phyloP scores from a whole-genome alignment of 2,888 invertebrate species.

The Oxytorus armatus region DNA sequence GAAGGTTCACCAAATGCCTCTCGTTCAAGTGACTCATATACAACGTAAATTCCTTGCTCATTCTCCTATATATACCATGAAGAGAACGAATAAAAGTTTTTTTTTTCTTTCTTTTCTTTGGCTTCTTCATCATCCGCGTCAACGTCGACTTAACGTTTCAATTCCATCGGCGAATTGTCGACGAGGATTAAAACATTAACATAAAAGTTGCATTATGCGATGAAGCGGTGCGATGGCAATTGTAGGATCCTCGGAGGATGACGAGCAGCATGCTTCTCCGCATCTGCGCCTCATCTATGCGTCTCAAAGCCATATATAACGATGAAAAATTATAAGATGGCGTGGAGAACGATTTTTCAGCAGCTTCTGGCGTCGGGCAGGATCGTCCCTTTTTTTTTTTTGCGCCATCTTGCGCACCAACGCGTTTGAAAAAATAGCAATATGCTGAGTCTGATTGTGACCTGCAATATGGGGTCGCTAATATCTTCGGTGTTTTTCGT shows the following conservation, averaged over 20 bases:
- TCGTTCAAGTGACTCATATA: constrained; percentile 16
- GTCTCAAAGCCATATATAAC: constrained; percentile 50
- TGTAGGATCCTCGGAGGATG: constrained; percentile 61
- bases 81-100: constrained; percentile 37
- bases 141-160: constrained; percentile 72
- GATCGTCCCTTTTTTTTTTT: constrained; percentile 43
- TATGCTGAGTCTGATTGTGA: too few species aligned
- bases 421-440: too few species aligned
- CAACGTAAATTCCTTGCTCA: constrained; percentile 31
- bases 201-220: constrained; percentile 76
- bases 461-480: too few species aligned
- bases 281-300: constrained; percentile 32
- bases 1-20: constrained; percentile 49
- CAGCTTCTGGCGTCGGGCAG: constrained; percentile 53
- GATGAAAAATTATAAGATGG: constrained; percentile 80
- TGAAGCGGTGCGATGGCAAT: constrained; percentile 55
- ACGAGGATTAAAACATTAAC: constrained; percentile 80
- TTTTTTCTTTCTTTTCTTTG: constrained; percentile 29
- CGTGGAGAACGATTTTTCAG: constrained; percentile 52
- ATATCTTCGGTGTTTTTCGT: too few species aligned
- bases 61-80: constrained; percentile 17
- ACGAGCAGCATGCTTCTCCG: constrained; percentile 57
- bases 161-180: constrained; percentile 70
- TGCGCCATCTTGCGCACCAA: constrained; percentile 26
- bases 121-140: constrained; percentile 32